Evolutionary conservation across 2,113 vertebrate genomes (phyloP).

Genomic region (Datnioides undecimradiatus): DNA sequence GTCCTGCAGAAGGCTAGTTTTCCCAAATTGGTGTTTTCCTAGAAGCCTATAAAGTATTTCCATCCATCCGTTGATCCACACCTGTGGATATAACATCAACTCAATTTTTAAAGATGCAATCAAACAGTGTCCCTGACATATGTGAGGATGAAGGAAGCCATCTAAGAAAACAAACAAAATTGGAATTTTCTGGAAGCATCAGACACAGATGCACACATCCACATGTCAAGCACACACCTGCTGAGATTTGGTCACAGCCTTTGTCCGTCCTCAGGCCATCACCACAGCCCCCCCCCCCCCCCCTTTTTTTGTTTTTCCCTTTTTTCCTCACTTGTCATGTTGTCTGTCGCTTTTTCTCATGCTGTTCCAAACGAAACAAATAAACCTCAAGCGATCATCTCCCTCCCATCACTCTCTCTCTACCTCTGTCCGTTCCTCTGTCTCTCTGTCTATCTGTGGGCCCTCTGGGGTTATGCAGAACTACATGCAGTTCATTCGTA

Average conservation of each 20-base stretch:
- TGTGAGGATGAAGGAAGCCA: background rate
- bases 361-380: constrained; percentile 37
- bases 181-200: background rate
- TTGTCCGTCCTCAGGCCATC: constrained; percentile 1
- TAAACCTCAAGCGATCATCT: constrained; percentile 39
- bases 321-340: constrained; percentile 11
- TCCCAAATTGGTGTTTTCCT: constrained; percentile 11
- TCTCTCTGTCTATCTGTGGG: constrained; percentile 51
- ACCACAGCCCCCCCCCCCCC: too few relatives aligned
- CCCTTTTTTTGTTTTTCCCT: background rate
- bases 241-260: constrained; percentile 34
- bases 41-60: background rate
- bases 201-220: constrained; percentile 1
- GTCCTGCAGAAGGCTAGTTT: background rate
- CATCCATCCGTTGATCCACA: background rate
- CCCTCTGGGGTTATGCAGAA: constrained; percentile 55
- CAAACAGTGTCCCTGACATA: background rate
- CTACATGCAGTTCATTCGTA: constrained; percentile 53
- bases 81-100: constrained; percentile 2
- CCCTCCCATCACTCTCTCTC: background rate
- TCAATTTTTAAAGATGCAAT: background rate
- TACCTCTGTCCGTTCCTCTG: constrained; percentile 1
- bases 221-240: constrained; percentile 38
- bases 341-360: constrained; percentile 22
- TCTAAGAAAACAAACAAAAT: background rate